A percentile compares a stretch with the other conserved stretches of the same genome.
These are phyloP conservation scores for Trogon surrucura DNA, from an alignment of 2,113 vertebrate genomes.

Conservation along the genomic window DNA sequence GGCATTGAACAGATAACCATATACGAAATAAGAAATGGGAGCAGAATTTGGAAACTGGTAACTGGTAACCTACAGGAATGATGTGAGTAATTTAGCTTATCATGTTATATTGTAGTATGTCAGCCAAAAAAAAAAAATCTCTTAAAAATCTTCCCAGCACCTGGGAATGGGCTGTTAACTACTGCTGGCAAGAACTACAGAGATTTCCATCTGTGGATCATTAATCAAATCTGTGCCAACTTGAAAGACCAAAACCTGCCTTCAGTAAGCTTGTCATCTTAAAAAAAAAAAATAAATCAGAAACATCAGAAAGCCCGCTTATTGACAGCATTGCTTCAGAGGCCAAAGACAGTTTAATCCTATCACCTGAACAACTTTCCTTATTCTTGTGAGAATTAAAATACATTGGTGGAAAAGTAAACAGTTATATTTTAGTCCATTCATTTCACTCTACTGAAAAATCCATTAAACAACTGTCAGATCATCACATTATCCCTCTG, in stretches of 20 bases:
- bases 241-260: background rate
- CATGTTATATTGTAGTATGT: background rate
- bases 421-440: background rate
- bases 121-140: background rate
- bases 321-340: background rate
- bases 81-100: background rate
- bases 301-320: background rate
- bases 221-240: background rate
- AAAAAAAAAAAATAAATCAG: background rate
- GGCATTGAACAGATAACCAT: background rate
- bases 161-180: background rate
- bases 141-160: background rate
- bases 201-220: background rate
- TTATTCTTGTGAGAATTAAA: background rate
- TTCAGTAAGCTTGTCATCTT: background rate
- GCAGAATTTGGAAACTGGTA: background rate
- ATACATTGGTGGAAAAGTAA: background rate
- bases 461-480: background rate
- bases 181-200: background rate
- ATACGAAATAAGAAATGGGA: background rate
- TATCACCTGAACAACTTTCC: background rate
- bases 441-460: background rate
- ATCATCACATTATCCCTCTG: background rate
- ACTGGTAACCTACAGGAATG: background rate
- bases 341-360: background rate